A percentile compares a stretch with the other conserved stretches of the same genome.
These are phyloP conservation scores for Labeo catla DNA, from an alignment of 2,113 vertebrate genomes.

Conservation along the genomic window DNA sequence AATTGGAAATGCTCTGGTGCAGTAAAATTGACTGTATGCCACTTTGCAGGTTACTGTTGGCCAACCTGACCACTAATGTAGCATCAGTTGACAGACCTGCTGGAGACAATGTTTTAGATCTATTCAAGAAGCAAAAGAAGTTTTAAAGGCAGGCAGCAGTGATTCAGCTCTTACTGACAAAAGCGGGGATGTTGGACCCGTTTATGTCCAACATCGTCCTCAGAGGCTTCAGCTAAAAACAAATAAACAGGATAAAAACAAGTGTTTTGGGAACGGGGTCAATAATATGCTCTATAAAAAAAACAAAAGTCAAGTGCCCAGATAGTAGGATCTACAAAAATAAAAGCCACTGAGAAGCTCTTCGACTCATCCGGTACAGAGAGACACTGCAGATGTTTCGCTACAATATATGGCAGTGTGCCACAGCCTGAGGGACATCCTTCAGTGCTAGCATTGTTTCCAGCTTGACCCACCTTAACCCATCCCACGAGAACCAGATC, in stretches of 20 bases:
- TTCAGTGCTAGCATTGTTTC: neutral
- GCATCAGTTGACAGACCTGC: neutral
- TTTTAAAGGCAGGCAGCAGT: neutral
- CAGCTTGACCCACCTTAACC: slow-evolving; percentile 25
- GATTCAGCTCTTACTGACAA: neutral
- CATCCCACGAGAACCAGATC: neutral
- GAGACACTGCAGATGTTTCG: slow-evolving; percentile 12
- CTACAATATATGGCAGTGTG: slow-evolving; percentile 10
- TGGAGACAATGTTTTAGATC: neutral
- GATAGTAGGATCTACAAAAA: neutral
- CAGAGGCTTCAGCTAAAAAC: slow-evolving; percentile 26
- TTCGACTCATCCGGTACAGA: slow-evolving; percentile 12
- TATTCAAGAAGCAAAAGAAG: neutral
- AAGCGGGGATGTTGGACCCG: neutral
- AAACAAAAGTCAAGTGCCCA: neutral
- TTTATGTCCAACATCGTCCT: neutral
- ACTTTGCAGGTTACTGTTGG: neutral
- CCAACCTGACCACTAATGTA: neutral
- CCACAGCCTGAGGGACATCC: slow-evolving; percentile 26
- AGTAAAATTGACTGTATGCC: slow-evolving; percentile 3
- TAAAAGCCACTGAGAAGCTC: neutral
- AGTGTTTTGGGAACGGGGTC: neutral
- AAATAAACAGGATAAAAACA: slow-evolving; percentile 38
- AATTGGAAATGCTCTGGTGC: slow-evolving; percentile 14
- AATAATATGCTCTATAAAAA: neutral